phyloP scores from a whole-genome alignment of 2,888 invertebrate species.

The Podabrus alpinus region DNA sequence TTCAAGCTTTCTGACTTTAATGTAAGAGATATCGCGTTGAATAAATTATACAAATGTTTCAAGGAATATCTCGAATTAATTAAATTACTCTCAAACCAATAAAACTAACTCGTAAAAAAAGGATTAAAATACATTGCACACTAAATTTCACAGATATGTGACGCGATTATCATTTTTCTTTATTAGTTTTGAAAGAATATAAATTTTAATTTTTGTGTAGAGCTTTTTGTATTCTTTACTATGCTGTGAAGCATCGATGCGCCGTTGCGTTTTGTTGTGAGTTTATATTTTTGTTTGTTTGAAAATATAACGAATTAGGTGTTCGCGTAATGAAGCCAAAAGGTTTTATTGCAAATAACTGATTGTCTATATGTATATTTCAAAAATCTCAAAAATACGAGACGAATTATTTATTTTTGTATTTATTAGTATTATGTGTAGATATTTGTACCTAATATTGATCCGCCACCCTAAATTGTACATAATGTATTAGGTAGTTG shows the following conservation, averaged over 20 bases:
- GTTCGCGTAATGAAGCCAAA: neutral
- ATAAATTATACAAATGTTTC: neutral
- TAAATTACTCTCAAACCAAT: neutral
- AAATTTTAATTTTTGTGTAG: neutral
- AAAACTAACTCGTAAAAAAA: neutral
- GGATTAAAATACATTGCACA: neutral
- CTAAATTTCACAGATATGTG: neutral
- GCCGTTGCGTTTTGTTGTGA: neutral
- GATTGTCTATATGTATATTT: conserved; percentile 34
- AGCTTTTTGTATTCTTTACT: no score
- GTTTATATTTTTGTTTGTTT: neutral
- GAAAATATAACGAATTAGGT: neutral
- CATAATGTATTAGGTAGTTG: conserved; percentile 32
- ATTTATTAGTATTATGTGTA: conserved; percentile 47
- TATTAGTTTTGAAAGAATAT: neutral
- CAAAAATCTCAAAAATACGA: conserved; percentile 21
- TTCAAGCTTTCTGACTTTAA: neutral
- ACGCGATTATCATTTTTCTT: neutral
- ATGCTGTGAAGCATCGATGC: neutral
- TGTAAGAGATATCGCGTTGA: neutral
- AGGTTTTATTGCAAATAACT: conserved; percentile 20
- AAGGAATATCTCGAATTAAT: neutral
- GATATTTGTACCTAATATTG: conserved; percentile 30
- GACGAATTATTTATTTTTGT: conserved; percentile 51
- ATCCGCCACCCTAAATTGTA: conserved; percentile 18